Evolutionary conservation across 2,113 vertebrate genomes (phyloP).

Genomic region (Oreotrochilus melanogaster): DNA sequence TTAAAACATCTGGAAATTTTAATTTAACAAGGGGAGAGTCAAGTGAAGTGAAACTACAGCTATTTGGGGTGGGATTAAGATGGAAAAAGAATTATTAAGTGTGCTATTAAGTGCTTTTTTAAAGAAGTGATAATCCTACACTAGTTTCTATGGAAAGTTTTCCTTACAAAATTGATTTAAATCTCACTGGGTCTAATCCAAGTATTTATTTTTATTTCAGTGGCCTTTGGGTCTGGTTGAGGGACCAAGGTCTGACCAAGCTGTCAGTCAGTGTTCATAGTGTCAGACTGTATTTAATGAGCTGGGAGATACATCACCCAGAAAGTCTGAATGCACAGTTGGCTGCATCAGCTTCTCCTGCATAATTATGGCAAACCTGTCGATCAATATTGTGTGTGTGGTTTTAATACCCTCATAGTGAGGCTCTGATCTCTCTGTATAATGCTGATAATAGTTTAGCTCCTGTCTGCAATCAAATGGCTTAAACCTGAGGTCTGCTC

Average conservation of each 20-base stretch:
- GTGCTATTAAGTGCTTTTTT: background rate
- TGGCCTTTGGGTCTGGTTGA: background rate
- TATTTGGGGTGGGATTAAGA: background rate
- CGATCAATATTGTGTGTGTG: slow-evolving; percentile 17
- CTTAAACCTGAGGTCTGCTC: slow-evolving; percentile 1
- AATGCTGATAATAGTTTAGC: slow-evolving; percentile 49
- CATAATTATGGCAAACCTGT: slow-evolving; percentile 21
- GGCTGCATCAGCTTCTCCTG: background rate
- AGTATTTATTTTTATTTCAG: background rate
- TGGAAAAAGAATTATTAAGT: background rate
- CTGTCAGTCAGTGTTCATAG: slow-evolving; percentile 17
- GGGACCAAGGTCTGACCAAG: background rate
- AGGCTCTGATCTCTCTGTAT: background rate
- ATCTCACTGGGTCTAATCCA: background rate
- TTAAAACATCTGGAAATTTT: slow-evolving; percentile 6
- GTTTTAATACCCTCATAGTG: slow-evolving; percentile 35
- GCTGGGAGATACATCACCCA: background rate
- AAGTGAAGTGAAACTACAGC: background rate
- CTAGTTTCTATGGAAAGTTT: background rate
- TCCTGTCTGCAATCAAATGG: slow-evolving; percentile 19
- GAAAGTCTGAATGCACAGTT: background rate
- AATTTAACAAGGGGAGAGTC: background rate
- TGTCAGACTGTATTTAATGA: background rate
- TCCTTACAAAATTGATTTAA: background rate
- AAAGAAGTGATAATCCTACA: background rate